Conservation (phyloP, 2,797 vertebrate species). For the Coccyzus lansbergi region DNA sequence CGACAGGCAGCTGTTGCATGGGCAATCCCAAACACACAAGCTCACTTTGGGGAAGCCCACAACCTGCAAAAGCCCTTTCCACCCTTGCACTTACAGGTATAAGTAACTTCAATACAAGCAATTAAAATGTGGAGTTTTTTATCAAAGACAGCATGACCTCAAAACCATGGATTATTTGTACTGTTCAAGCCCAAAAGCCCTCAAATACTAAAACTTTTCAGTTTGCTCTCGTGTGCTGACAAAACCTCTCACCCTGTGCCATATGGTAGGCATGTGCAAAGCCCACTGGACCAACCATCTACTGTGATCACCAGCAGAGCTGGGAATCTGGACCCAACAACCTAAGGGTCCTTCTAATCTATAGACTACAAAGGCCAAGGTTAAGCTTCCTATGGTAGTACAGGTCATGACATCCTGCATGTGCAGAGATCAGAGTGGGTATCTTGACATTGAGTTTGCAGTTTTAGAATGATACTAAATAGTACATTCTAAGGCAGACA, state of each 20-base stretch:
- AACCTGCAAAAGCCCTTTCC: background rate
- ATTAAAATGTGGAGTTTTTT: background rate
- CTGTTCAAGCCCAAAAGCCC: background rate
- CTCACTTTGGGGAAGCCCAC: background rate
- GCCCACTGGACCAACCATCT: background rate
- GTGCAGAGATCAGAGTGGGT: background rate
- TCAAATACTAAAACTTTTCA: background rate
- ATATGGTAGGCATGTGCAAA: background rate
- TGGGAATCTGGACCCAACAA: background rate
- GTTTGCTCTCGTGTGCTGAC: background rate
- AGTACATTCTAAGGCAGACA: background rate
- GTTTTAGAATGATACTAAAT: background rate
- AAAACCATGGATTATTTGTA: background rate
- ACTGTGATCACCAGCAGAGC: background rate
- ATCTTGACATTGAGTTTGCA: background rate
- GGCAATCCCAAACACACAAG: background rate
- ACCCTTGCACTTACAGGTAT: accelerated
- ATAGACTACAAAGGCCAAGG: background rate
- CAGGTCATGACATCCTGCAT: background rate
- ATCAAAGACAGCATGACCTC: background rate
- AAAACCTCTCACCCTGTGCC: background rate
- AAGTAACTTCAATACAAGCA: background rate
- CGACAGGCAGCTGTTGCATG: background rate
- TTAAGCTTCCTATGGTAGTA: background rate
- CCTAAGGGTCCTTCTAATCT: background rate